phyloP scores from a whole-genome alignment of 2,113 vertebrate genomes.

The Myotis brandtii region DNA sequence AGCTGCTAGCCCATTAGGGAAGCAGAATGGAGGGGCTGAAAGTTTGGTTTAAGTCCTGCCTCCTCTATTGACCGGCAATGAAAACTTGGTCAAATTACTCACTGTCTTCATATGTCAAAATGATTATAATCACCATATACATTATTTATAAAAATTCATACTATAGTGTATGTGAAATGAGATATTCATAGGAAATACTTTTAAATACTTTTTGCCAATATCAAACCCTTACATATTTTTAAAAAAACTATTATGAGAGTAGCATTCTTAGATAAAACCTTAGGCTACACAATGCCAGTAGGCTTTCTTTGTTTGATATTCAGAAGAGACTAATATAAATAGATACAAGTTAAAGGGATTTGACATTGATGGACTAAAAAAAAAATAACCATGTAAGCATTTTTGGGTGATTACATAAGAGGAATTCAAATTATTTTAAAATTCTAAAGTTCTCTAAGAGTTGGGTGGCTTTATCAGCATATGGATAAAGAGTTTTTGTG shows the following conservation, averaged over 20 bases:
- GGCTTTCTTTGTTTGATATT: not conserved
- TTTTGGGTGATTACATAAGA: not conserved
- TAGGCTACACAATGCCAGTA: not conserved
- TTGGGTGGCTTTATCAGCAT: not conserved
- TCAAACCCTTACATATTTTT: not conserved
- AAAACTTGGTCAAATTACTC: not conserved
- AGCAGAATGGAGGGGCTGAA: not conserved
- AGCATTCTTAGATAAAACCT: constrained; percentile 1
- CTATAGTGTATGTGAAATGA: not conserved
- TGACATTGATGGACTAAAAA: not conserved
- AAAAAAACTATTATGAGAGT: not conserved
- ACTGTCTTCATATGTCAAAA: not conserved
- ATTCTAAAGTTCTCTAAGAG: not conserved
- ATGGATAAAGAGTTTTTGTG: not conserved
- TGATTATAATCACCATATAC: not conserved
- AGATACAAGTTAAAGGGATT: not conserved
- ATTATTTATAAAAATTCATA: not conserved
- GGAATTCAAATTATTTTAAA: not conserved
- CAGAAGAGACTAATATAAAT: not conserved
- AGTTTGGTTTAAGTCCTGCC: not conserved
- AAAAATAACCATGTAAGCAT: not conserved
- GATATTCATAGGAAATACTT: not conserved
- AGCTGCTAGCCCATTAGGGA: not conserved
- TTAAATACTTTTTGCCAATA: not conserved
- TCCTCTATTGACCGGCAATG: not conserved